Percentiles rank a stretch among this genome's conserved stretches.
phyloP scores from a whole-genome alignment of 2,113 vertebrate genomes.

The Melozone crissalis region DNA sequence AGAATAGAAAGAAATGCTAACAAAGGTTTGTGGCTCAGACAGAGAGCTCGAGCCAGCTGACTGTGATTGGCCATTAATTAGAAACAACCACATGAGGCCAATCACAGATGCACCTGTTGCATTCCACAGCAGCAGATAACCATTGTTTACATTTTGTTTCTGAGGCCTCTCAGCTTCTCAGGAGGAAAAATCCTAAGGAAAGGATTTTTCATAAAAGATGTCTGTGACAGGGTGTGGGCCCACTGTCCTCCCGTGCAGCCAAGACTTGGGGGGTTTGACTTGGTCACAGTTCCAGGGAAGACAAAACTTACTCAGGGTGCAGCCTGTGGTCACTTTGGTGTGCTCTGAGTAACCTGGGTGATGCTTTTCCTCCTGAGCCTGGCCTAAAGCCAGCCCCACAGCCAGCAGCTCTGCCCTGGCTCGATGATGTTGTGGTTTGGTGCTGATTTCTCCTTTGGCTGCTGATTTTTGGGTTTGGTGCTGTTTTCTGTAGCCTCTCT shows the following conservation, averaged over 20 bases:
- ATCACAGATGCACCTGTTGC: too few relatives aligned
- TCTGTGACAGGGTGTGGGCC: background rate
- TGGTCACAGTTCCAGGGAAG: background rate
- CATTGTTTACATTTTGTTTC: too few relatives aligned
- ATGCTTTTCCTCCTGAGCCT: background rate
- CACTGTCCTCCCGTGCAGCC: background rate
- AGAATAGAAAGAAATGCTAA: too few relatives aligned
- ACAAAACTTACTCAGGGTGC: too few relatives aligned
- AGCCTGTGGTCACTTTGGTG: background rate
- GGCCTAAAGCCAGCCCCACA: background rate
- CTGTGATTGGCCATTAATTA: too few relatives aligned
- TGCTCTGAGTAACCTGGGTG: background rate
- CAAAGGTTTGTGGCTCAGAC: too few relatives aligned
- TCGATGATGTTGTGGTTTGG: background rate
- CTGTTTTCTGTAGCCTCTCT: background rate
- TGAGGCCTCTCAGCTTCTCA: too few relatives aligned
- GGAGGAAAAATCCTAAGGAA: too few relatives aligned
- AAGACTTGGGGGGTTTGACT: fast-evolving
- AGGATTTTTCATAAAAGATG: too few relatives aligned
- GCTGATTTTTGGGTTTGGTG: background rate
- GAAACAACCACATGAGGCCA: too few relatives aligned
- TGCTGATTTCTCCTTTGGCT: background rate
- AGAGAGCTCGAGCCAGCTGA: too few relatives aligned
- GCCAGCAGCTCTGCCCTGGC: background rate
- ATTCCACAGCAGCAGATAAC: too few relatives aligned